Percentiles rank a stretch among this genome's conserved stretches.
Evolutionary conservation across 1,140 invertebrate species (phyloP).

Genomic region (Drosophila nikananu): DNA sequence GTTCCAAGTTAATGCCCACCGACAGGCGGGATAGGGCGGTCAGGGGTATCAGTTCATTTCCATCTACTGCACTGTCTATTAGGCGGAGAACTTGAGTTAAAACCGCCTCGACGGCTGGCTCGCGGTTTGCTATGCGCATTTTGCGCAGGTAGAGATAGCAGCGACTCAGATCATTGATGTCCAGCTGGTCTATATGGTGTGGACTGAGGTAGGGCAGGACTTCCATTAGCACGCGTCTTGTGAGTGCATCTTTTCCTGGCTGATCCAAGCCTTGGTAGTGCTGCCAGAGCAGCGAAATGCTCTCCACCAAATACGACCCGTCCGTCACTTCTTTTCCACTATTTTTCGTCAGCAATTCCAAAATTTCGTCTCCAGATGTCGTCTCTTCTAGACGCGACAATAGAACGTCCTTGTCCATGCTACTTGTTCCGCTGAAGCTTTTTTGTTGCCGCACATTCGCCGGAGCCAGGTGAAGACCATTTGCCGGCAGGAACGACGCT

Average conservation of each 20-base stretch:
- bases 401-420: background rate
- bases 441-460: background rate
- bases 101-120: slow-evolving; percentile 49
- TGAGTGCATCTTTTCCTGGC: slow-evolving; percentile 13
- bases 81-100: slow-evolving; percentile 36
- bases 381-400: background rate
- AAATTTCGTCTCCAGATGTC: background rate
- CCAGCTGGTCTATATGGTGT: slow-evolving; percentile 40
- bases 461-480: background rate
- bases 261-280: slow-evolving; percentile 34
- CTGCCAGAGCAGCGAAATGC: slow-evolving; percentile 44
- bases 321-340: background rate
- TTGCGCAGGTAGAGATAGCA: slow-evolving; percentile 74
- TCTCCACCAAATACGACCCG: slow-evolving; percentile 1
- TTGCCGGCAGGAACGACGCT: background rate
- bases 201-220: slow-evolving; percentile 37
- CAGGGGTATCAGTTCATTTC: slow-evolving; percentile 42
- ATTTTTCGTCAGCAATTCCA: background rate
- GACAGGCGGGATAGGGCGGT: slow-evolving; percentile 68
- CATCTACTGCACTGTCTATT: slow-evolving; percentile 24
- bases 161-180: slow-evolving; percentile 58
- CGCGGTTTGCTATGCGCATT: slow-evolving; percentile 56
- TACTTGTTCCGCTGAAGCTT: background rate
- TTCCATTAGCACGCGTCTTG: slow-evolving; percentile 11
- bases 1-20: slow-evolving; percentile 70